phyloP scores from a whole-genome alignment of 2,797 vertebrate genomes.

The Sphaeramia orbicularis region DNA sequence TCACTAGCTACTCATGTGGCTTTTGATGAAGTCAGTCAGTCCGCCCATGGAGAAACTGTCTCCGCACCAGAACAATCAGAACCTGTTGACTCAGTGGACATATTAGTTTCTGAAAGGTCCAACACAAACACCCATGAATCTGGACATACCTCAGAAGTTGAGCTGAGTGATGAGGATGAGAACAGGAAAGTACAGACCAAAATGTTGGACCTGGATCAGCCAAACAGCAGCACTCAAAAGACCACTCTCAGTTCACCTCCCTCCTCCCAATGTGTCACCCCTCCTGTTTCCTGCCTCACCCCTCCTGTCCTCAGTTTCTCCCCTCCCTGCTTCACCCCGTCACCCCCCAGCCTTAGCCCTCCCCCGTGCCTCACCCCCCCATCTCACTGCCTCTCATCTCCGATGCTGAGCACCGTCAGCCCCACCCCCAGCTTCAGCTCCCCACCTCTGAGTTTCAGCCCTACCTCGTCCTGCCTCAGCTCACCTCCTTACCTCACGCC shows the following conservation, averaged over 20 bases:
- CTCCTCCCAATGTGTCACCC: constrained; percentile 41
- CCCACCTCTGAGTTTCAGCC: constrained; percentile 73
- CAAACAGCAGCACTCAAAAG: constrained; percentile 42
- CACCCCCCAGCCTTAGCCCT: constrained; percentile 66
- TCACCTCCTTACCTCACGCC: constrained; percentile 81
- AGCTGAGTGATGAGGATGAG: constrained; percentile 53
- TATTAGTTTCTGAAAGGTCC: constrained; percentile 18
- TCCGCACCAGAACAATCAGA: constrained; percentile 46
- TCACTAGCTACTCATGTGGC: constrained; percentile 1
- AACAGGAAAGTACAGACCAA: constrained; percentile 30
- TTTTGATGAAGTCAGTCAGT: constrained; percentile 40
- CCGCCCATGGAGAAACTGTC: constrained; percentile 28
- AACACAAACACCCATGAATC: constrained; percentile 34
- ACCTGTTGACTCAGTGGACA: constrained; percentile 30
- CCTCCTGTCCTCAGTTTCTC: constrained; percentile 71
- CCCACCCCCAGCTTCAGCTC: constrained; percentile 67
- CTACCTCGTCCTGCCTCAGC: constrained; percentile 78
- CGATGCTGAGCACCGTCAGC: constrained; percentile 49
- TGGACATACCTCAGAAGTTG: constrained; percentile 50
- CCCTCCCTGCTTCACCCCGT: constrained; percentile 64
- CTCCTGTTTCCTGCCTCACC: constrained; percentile 56
- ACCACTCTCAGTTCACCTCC: constrained; percentile 30
- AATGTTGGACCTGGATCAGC: constrained; percentile 29
- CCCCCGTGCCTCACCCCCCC: constrained; percentile 72
- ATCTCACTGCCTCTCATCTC: constrained; percentile 60